Conservation (phyloP, 2,113 vertebrate genomes). For the Thunnus maccoyii region DNA sequence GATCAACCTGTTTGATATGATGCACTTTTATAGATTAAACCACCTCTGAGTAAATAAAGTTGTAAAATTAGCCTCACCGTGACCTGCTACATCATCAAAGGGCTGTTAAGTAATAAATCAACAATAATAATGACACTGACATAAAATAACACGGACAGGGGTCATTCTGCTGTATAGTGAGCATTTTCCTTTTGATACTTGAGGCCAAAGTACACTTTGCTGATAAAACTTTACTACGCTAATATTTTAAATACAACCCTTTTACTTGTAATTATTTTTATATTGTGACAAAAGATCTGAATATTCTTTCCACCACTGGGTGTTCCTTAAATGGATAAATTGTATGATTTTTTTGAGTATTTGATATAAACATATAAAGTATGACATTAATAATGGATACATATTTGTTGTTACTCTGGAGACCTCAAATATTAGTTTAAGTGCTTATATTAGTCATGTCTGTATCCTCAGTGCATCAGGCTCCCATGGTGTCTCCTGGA, state of each 20-base stretch:
- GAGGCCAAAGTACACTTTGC: neutral
- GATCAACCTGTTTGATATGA: too few relatives aligned
- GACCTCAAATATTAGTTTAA: conserved; percentile 2
- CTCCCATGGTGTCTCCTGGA: conserved; percentile 23
- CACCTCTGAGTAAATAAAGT: neutral
- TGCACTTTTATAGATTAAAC: too few relatives aligned
- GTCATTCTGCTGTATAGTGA: too few relatives aligned
- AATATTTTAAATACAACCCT: too few relatives aligned
- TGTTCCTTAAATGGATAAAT: neutral
- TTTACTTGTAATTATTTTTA: too few relatives aligned
- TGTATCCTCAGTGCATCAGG: conserved; percentile 21
- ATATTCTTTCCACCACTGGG: too few relatives aligned
- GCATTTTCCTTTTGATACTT: neutral
- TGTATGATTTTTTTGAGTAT: neutral
- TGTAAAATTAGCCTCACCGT: neutral
- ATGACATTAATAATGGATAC: neutral
- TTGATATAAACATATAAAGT: neutral
- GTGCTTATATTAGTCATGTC: conserved; percentile 45
- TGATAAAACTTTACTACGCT: neutral
- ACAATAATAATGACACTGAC: too few relatives aligned
- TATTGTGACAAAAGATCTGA: too few relatives aligned
- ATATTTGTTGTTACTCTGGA: conserved; percentile 11
- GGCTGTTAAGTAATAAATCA: too few relatives aligned
- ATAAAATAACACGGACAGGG: too few relatives aligned
- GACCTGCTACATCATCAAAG: neutral